phyloP scores from a whole-genome alignment of 2,888 invertebrate species.

The Psococerastis gibbosa region DNA sequence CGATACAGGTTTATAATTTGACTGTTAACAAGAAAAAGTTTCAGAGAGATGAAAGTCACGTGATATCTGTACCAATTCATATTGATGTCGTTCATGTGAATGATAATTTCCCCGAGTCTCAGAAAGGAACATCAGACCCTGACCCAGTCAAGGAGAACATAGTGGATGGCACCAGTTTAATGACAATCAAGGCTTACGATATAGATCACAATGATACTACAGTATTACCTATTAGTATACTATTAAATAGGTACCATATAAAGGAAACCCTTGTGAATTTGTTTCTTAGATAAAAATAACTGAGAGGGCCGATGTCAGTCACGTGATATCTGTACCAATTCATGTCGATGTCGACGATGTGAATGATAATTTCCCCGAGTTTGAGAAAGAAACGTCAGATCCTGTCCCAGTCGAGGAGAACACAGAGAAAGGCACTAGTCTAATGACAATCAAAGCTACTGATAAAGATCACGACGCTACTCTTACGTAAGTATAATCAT shows the following conservation, averaged over 20 bases:
- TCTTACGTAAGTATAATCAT: slow-evolving; percentile 38
- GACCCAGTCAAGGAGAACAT: slow-evolving; percentile 36
- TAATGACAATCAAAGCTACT: slow-evolving; percentile 35
- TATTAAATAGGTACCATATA: too few species aligned
- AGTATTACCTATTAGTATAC: too few species aligned
- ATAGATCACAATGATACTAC: slow-evolving; percentile 37
- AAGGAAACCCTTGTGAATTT: too few species aligned
- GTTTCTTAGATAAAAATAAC: background rate
- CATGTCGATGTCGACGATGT: slow-evolving; percentile 38
- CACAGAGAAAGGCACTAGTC: slow-evolving; percentile 27
- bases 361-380: slow-evolving; percentile 52
- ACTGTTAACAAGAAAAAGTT: too few species aligned
- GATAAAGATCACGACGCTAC: slow-evolving; percentile 41
- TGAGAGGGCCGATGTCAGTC: slow-evolving; percentile 9
- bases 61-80: slow-evolving; percentile 23
- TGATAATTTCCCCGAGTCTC: slow-evolving; percentile 48
- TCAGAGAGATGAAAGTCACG: slow-evolving; percentile 12
- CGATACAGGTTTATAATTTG: too few species aligned
- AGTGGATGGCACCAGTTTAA: slow-evolving; percentile 29
- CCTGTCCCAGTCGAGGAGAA: slow-evolving; percentile 35
- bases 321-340: slow-evolving; percentile 22
- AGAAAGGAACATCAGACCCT: slow-evolving; percentile 21
- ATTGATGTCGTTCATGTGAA: slow-evolving; percentile 44
- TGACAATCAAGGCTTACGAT: slow-evolving; percentile 35
- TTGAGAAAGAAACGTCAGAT: slow-evolving; percentile 24